These are phyloP conservation scores for Gopherus flavomarginatus DNA, from an alignment of 2,113 vertebrate genomes.

Conservation along the genomic window DNA sequence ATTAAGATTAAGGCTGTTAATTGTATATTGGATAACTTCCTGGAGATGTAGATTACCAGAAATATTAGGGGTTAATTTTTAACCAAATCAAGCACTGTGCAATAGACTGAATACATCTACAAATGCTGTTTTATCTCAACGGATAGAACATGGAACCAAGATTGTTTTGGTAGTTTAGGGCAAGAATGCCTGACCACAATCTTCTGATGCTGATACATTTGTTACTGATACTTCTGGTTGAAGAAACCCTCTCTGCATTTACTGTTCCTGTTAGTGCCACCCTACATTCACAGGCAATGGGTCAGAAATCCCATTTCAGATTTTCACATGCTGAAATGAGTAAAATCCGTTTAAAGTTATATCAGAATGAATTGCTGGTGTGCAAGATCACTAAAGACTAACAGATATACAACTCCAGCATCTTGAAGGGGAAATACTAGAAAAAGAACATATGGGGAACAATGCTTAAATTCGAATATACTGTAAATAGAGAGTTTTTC, in stretches of 20 bases:
- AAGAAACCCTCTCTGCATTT: neutral
- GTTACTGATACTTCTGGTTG: neutral
- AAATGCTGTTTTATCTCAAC: neutral
- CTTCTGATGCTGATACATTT: neutral
- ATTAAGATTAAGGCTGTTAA: constrained; percentile 19
- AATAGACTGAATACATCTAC: neutral
- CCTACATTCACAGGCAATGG: neutral
- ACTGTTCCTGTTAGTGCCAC: neutral
- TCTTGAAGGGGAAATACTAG: neutral
- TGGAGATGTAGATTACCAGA: neutral
- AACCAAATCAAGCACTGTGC: neutral
- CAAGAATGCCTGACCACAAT: neutral
- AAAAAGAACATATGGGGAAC: neutral
- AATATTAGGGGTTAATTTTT: neutral
- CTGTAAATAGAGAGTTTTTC: neutral
- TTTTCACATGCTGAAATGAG: neutral
- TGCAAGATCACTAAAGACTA: neutral
- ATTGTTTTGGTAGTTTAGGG: neutral
- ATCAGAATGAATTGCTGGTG: neutral
- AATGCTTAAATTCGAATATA: neutral
- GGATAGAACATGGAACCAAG: neutral
- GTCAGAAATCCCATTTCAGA: neutral
- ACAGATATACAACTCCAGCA: neutral
- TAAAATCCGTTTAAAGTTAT: neutral
- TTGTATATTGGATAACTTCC: neutral